Conservation (phyloP, 2,888 invertebrate genomes). For the Unio delphinus region DNA sequence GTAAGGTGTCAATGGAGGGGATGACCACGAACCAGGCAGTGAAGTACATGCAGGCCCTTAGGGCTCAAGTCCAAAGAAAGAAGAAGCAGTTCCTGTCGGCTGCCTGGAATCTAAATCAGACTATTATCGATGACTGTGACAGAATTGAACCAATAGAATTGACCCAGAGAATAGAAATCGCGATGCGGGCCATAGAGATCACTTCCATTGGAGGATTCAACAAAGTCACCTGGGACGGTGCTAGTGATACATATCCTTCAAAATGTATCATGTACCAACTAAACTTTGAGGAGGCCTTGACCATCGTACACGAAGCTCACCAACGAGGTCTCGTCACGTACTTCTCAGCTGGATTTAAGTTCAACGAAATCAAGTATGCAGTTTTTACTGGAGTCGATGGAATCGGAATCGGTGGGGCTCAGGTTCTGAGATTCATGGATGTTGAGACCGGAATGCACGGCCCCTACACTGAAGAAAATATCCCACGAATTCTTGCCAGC, state of each 20-base stretch:
- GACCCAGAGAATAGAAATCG: slow-evolving; percentile 1
- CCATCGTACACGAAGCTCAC: slow-evolving; percentile 31
- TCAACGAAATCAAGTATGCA: no score
- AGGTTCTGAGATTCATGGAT: no score
- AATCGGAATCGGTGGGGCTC: no score
- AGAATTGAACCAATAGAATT: background rate
- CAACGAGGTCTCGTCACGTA: slow-evolving; percentile 24
- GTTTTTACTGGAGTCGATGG: no score
- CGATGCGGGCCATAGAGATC: slow-evolving; percentile 40
- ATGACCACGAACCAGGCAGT: slow-evolving; percentile 44
- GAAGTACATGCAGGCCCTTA: slow-evolving; percentile 39
- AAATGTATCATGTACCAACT: slow-evolving; percentile 36
- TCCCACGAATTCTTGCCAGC: no score
- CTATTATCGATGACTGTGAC: slow-evolving; percentile 34
- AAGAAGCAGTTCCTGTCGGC: slow-evolving; percentile 44
- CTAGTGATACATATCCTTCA: slow-evolving; percentile 22
- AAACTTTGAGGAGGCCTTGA: slow-evolving; percentile 25
- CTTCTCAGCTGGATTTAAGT: no score
- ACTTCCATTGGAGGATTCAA: slow-evolving; percentile 38
- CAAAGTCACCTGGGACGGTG: slow-evolving; percentile 36
- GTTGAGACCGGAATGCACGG: no score
- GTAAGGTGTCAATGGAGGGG: slow-evolving; percentile 49
- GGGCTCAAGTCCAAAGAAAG: slow-evolving; percentile 39
- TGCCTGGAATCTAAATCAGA: slow-evolving; percentile 52
- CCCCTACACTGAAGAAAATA: no score